A percentile compares a stretch with the other conserved stretches of the same genome.
These are phyloP conservation scores for Rhyacichthys aspro DNA, from an alignment of 2,797 vertebrate species.

Conservation along the genomic window DNA sequence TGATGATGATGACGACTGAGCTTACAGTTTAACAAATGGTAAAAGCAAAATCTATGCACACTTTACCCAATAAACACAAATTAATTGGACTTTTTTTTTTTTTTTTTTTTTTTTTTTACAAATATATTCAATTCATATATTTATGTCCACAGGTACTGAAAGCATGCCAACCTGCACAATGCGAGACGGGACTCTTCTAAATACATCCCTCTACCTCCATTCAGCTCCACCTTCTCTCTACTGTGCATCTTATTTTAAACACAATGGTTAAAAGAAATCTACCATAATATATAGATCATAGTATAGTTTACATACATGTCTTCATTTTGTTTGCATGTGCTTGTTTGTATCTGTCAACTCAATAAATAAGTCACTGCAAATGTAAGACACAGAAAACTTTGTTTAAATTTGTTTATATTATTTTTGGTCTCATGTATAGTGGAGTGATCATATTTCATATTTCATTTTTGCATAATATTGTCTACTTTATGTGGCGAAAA, in stretches of 20 bases:
- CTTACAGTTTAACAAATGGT: conserved; percentile 39
- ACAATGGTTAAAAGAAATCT: conserved; percentile 34
- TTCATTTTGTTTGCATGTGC: conserved; percentile 76
- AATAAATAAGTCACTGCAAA: conserved; percentile 66
- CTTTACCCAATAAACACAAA: conserved; percentile 3
- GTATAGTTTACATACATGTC: conserved; percentile 5
- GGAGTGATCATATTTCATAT: too few species aligned
- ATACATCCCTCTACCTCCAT: conserved; percentile 38
- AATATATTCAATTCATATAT: too few species aligned
- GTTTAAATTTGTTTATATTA: conserved; percentile 26
- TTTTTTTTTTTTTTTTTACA: too few species aligned
- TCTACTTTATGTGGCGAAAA: too few species aligned
- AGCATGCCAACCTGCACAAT: conserved; percentile 48
- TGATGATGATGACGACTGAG: conserved; percentile 91
- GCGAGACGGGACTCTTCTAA: conserved; percentile 46
- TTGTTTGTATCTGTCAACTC: conserved; percentile 59
- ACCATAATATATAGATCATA: conserved; percentile 50
- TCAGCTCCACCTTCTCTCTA: conserved; percentile 29
- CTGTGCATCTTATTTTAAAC: conserved; percentile 43
- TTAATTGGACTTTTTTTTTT: too few species aligned
- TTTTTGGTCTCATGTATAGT: conserved; percentile 36
- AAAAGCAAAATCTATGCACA: conserved; percentile 12
- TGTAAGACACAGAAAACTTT: conserved; percentile 23
- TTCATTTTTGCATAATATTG: too few species aligned
- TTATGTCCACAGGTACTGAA: conserved; percentile 56